Evolutionary conservation across 2,797 vertebrate genomes (phyloP), one percentile per base, ranked within the genome.

Genomic region (Chloroceryle inda): DNA sequence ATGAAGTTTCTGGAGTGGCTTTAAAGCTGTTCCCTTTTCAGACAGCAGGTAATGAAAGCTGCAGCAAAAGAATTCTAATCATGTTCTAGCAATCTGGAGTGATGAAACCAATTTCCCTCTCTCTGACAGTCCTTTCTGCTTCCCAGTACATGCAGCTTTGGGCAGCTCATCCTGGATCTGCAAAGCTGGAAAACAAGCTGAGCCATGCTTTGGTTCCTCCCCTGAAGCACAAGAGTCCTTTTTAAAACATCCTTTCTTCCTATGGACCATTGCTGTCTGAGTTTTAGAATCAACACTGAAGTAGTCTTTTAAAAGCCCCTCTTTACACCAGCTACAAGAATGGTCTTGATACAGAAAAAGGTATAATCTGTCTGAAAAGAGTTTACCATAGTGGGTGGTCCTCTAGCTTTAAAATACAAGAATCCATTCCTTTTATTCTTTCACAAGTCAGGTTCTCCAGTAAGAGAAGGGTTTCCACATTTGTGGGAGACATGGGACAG

Each of bases 1-100:
- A 73, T 37, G 27, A 88, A 94, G 86, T 96, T 97, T 88, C 68
- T 78, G 71, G 52, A 91, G 68, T 76, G 79, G 93, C 78, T 96
- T 92, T 92, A 64, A 90, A 88, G 85, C 82, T 77, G 24, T 17
- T 79, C 42, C 37, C 52, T 89, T 92, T 86, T 83, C 79, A 89
- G 44, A 71, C 45, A 88, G 67, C 35, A 84, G 59, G 76, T 71
- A 61, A 91, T 89, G 62, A 89, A 66, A 92, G 81, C 16, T 38
- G 37, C 33, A 85, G 77, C 26, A 63, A 63, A 93, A 80, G 62
- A 89, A 87, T 92, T 78, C 87, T 88, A 58, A 75, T 55, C 10
- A 27, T 27, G 31, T 56, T 75, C 85, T 22, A 82, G 45, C 68
- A 74, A 64, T 47, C 9, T 38, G 21, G 29, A 86, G 9, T 33